Evolutionary conservation across 2,113 vertebrate genomes (phyloP).

Genomic region (Paratilapia polleni): DNA sequence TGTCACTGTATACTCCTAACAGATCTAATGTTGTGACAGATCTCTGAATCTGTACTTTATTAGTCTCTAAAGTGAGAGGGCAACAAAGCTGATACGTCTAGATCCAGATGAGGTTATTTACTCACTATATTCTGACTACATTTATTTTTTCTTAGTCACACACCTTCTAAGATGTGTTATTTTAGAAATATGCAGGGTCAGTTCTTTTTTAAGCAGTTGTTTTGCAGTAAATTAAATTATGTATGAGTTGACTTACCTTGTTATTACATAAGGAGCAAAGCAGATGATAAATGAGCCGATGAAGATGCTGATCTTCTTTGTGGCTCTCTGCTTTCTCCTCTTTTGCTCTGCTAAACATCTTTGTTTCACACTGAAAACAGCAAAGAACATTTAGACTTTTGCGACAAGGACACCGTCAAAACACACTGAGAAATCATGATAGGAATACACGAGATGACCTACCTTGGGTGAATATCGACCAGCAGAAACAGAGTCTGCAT

Average conservation of each 20-base stretch:
- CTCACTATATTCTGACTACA: not conserved
- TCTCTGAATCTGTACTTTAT: not conserved
- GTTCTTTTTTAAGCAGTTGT: conserved; percentile 22
- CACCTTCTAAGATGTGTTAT: not conserved
- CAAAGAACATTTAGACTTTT: conserved; percentile 3
- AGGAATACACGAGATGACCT: conserved; percentile 11
- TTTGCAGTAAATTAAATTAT: conserved; percentile 25
- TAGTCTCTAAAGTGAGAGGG: not conserved
- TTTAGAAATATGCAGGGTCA: not conserved
- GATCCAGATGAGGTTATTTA: not conserved
- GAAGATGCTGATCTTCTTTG: conserved; percentile 89
- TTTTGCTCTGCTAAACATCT: conserved; percentile 87
- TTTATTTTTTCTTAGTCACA: not conserved
- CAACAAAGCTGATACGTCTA: conserved; percentile 2
- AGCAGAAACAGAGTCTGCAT: conserved; percentile 88
- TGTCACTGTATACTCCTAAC: not conserved
- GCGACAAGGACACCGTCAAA: not conserved
- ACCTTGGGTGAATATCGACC: conserved; percentile 89
- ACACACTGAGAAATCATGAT: not conserved
- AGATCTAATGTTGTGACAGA: conserved; percentile 1
- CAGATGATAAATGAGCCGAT: conserved; percentile 87
- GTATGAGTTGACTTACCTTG: conserved; percentile 75
- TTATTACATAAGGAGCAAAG: conserved; percentile 87
- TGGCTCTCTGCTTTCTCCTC: conserved; percentile 82
- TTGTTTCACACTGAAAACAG: conserved; percentile 82